Evolutionary conservation across 2,113 vertebrate genomes (phyloP).

Genomic region (Psammodynastes pulverulentus): DNA sequence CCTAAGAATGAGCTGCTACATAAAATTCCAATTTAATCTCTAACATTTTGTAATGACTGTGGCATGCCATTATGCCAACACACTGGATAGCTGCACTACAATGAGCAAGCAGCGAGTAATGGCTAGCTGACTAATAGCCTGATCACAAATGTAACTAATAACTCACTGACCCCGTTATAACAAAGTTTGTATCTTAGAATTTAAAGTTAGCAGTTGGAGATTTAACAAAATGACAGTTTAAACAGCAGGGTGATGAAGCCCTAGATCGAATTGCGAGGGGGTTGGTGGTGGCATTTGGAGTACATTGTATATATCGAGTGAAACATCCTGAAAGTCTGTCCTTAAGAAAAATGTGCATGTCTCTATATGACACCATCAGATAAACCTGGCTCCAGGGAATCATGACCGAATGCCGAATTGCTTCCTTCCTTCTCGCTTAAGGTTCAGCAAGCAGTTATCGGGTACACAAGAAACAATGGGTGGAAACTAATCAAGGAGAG

Average conservation of each 20-base stretch:
- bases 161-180: background rate
- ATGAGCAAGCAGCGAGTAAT: background rate
- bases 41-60: conserved; percentile 43
- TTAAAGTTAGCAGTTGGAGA: background rate
- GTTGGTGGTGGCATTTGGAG: background rate
- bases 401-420: background rate
- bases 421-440: background rate
- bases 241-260: background rate
- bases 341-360: background rate
- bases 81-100: conserved; percentile 26
- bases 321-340: background rate
- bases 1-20: conserved; percentile 50
- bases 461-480: background rate
- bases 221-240: background rate
- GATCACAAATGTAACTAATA: background rate
- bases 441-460: background rate
- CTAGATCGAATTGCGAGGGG: no score
- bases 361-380: background rate
- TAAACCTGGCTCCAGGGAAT: background rate
- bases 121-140: background rate
- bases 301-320: background rate
- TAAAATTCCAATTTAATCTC: conserved; percentile 54
- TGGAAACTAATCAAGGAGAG: background rate
- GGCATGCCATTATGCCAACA: conserved; percentile 28
- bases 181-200: background rate